Base-by-base conservation (phyloP, 1,140 invertebrate genomes). In the Subanguina moxae region DNA sequence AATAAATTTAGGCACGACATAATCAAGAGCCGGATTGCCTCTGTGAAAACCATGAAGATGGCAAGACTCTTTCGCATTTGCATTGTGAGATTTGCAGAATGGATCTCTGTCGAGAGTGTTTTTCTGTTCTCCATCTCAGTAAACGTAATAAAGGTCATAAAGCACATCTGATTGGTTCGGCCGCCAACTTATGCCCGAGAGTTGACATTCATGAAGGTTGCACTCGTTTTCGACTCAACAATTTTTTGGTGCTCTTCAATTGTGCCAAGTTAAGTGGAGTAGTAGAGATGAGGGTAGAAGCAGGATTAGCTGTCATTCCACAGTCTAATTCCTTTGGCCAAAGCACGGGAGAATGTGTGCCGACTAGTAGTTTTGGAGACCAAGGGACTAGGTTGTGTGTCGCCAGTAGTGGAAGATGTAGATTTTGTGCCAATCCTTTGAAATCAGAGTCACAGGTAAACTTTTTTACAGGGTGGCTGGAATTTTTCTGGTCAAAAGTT, bases 31-130 rank as follows among this genome's bases (percentile, higher is more conserved):
- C 74, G 3, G 77, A 77, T 11, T 65, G 90, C 7, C 89, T 89
- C 32, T 98, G 94, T 85, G 89, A 87, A 59, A 98, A 98, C 84
- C 94, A 98, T 82, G 94, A 98, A 82, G 94, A 98, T 82, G 91
- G 91, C 0, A 89, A 92, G 79, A 98, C 94, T 0, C 86, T 89
- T 0, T 94, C 94, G 0, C 91, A 95, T 48, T 92, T 97, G 57
- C 89, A 86, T 65, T 98, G 94, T 83, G 89, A 89, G 65, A 86
- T 87, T 8, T 98, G 94, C 82, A 91, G 93, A 74, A 85, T 96
- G 15, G 63, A 67, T 42, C 64, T 80, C 21, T 98, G 94, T 83
- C 89, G 90, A 0, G 94, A 97, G 78, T 98, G 94, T 84, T 94
- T 97, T 84, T 86, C 92, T 27, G 91, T 94, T 79, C 84, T 98